Evolutionary conservation across 2,888 invertebrate genomes (phyloP).

Genomic region (Philopedon plagiatum): DNA sequence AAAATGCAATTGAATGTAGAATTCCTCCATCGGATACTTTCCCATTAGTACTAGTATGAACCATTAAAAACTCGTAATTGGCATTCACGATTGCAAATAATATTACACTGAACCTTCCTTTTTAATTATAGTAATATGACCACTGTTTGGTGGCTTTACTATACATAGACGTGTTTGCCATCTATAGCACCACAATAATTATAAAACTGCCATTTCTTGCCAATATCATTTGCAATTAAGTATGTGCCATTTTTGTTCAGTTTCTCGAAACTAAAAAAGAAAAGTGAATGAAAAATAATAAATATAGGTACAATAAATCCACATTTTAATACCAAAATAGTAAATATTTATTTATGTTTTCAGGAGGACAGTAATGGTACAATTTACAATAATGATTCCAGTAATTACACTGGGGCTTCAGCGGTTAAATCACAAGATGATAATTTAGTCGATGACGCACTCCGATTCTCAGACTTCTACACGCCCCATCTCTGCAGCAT

Average conservation of each 20-base stretch:
- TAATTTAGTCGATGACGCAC: not conserved
- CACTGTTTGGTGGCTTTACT: slow-evolving; percentile 15
- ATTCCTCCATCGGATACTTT: not conserved
- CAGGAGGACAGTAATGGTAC: not conserved
- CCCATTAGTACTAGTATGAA: not conserved
- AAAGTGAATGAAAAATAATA: too few relatives aligned
- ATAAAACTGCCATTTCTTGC: slow-evolving; percentile 2
- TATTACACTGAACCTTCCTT: slow-evolving; percentile 10
- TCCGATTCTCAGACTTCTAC: too few relatives aligned
- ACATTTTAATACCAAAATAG: not conserved
- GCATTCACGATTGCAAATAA: slow-evolving; percentile 8
- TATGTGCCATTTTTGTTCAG: not conserved
- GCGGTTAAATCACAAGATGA: not conserved
- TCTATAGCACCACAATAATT: slow-evolving; percentile 10
- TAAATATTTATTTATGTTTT: not conserved
- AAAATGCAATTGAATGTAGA: not conserved
- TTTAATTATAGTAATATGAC: slow-evolving; percentile 20
- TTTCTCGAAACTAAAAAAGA: slow-evolving; percentile 16
- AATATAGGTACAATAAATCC: too few relatives aligned
- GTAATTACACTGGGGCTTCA: not conserved
- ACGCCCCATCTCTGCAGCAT: not conserved
- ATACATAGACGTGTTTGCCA: slow-evolving; percentile 15
- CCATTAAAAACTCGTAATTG: slow-evolving; percentile 5
- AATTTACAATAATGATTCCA: not conserved
- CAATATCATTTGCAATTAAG: not conserved